phyloP scores from a whole-genome alignment of 2,888 invertebrate genomes.

The Dugesia japonica region DNA sequence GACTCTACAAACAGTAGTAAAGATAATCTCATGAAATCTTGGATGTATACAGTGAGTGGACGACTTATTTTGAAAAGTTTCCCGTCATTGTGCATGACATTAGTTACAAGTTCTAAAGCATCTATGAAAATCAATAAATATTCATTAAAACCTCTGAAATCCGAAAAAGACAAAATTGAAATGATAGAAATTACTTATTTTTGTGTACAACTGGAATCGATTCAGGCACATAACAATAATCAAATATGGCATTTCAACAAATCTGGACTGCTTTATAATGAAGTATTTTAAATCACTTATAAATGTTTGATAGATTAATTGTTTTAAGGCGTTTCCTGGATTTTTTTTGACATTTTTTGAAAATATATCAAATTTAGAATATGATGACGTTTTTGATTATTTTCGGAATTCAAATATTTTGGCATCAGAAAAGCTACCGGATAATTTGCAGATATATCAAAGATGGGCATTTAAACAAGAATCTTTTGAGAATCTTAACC shows the following conservation, averaged over 20 bases:
- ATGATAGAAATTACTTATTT: not conserved
- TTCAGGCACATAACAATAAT: not conserved
- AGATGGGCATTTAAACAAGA: slow-evolving; percentile 48
- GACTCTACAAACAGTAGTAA: no score
- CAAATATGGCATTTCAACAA: slow-evolving; percentile 17
- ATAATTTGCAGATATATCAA: slow-evolving; percentile 29
- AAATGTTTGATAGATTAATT: not conserved
- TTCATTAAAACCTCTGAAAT: not conserved
- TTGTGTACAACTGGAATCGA: not conserved
- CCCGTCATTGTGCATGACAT: not conserved
- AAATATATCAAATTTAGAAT: not conserved
- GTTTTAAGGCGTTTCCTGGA: slow-evolving; percentile 33
- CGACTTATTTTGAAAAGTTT: not conserved
- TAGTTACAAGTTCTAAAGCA: not conserved
- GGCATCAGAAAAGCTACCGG: not conserved
- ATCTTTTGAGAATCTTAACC: slow-evolving; percentile 44
- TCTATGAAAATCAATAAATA: not conserved
- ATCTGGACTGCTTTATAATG: not conserved
- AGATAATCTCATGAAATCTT: not conserved
- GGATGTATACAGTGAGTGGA: not conserved
- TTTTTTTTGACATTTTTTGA: slow-evolving; percentile 21
- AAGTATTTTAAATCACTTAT: not conserved
- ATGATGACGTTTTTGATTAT: not conserved
- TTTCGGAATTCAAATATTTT: not conserved
- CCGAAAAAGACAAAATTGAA: not conserved